Base-by-base conservation (phyloP, 1,140 invertebrate species). In the Arctopsyche grandis region DNA sequence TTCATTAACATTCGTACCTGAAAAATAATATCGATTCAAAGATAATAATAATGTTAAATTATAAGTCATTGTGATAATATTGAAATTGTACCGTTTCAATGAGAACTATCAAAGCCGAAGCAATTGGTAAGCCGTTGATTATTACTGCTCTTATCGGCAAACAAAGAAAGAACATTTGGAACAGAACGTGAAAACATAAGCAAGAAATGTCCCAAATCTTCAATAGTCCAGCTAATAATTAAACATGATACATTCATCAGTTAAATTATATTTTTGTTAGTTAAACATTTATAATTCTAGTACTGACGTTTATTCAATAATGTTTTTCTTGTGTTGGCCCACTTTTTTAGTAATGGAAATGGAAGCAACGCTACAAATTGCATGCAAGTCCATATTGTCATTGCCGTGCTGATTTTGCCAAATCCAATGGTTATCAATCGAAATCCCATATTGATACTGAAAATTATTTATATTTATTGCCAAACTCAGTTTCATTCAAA, bases 1-100 rank as follows among this genome's bases (percentile, higher is more conserved):
- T 97, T 98, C 96, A 98, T 97, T 16, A 94, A 84, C 38, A 97
- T 86, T 29, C 96, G 91, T 3, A 93, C 89, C 94, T 96, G 84
- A 75, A 90, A 88, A 77, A 84, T n/a, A 69, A 38, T 44, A 77
- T 78, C 79, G 52, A 24, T 69, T 12, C 60, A 46, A 80, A 38
- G 24, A 48, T 52, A 44, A 46, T 5, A 29, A 38, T 26, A 71
- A 21, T 26, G 12, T 5, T 19, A 66, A 12, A 66, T 26, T 71
- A n/a, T 3, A 44, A 19, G 26, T 52, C 12, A 52, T 12, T 16
- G 52, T 75, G 21, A 44, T 9, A 9, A n/a, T n/a, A n/a, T n/a
- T n/a, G n/a, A n/a, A 24, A 56, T 80, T 5, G 0, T 86, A 92
- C 91, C 83, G 92, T 91, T 84, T 94, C 93, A 79, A 90, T 87